A percentile compares a stretch with the other conserved stretches of the same genome.
phyloP scores from a whole-genome alignment of 2,113 vertebrate genomes.

The Tor tambroides region DNA sequence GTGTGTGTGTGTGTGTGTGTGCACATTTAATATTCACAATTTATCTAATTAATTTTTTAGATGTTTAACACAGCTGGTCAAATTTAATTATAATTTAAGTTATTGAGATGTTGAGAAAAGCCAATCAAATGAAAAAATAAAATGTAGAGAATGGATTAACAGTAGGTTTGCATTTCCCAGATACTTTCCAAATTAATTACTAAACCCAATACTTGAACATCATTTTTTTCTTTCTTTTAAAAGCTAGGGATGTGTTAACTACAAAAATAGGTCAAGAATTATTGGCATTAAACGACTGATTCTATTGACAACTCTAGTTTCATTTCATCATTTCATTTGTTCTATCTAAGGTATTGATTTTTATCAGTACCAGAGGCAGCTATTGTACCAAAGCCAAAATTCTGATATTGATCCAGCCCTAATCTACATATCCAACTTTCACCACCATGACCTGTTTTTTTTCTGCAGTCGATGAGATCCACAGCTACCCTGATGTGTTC shows the following conservation, averaged over 20 bases:
- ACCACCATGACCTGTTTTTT: not conserved
- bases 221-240: no score
- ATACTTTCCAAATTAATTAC: no score
- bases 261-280: not conserved
- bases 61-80: no score
- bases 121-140: no score
- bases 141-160: no score
- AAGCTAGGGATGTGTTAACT: not conserved
- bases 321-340: not conserved
- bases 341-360: not conserved
- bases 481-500: slow-evolving; percentile 83
- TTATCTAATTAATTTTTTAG: no score
- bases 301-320: not conserved
- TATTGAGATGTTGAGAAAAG: no score
- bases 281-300: not conserved
- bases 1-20: no score
- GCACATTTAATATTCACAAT: no score
- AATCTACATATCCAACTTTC: not conserved
- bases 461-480: slow-evolving; percentile 83
- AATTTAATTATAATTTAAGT: no score
- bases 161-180: no score
- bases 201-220: no score
- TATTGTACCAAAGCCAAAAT: not conserved
- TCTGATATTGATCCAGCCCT: not conserved
- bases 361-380: not conserved